phyloP scores from a whole-genome alignment of 2,113 vertebrate genomes.

The Neogale vison region DNA sequence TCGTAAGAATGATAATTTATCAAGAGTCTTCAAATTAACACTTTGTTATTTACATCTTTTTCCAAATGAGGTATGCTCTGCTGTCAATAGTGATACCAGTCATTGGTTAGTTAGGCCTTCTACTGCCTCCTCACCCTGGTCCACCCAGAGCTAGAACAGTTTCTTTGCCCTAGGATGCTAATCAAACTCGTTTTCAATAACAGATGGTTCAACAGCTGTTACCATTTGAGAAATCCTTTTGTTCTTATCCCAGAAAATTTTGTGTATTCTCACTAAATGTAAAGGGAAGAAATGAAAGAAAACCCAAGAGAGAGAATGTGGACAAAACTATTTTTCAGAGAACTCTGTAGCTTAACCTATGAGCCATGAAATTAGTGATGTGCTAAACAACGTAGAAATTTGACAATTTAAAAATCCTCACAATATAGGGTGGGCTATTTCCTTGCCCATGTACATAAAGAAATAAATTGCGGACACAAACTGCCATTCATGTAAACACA shows the following conservation, averaged over 20 bases:
- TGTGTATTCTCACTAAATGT: constrained; percentile 41
- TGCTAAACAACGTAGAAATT: constrained; percentile 16
- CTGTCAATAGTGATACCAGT: neutral
- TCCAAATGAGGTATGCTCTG: neutral
- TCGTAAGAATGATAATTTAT: neutral
- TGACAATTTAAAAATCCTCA: neutral
- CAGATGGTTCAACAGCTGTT: constrained; percentile 44
- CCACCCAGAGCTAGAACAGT: neutral
- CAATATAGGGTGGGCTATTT: neutral
- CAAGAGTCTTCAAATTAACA: neutral
- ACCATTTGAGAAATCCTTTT: constrained; percentile 40
- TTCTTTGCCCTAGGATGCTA: constrained; percentile 6
- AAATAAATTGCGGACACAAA: neutral
- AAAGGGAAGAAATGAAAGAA: constrained; percentile 37
- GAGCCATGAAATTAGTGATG: constrained; percentile 21
- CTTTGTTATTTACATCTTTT: neutral
- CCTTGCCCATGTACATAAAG: neutral
- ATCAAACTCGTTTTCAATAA: constrained; percentile 50
- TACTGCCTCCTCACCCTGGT: neutral
- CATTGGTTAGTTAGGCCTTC: neutral
- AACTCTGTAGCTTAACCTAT: constrained; percentile 21
- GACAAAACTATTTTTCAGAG: neutral
- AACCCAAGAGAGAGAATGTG: neutral
- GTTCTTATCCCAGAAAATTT: constrained; percentile 47
- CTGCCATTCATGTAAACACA: neutral